Percentiles rank a stretch among this genome's conserved stretches.
These are phyloP conservation scores for Spodoptera frugiperda DNA, from an alignment of 1,140 invertebrate species.

Conservation along the genomic window DNA sequence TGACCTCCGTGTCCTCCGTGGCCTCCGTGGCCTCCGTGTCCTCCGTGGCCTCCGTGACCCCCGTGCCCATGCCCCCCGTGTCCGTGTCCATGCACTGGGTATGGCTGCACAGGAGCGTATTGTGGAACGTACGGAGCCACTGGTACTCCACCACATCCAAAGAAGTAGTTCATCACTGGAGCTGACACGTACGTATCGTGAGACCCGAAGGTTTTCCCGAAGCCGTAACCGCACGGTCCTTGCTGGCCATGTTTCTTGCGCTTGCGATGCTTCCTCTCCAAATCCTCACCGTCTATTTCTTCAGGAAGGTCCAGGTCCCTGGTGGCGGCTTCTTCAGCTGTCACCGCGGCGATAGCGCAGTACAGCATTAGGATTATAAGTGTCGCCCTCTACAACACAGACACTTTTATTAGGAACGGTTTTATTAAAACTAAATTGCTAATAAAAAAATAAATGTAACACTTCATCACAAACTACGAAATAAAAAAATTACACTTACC, in stretches of 20 bases:
- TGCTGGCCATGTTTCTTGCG: constrained; percentile 71
- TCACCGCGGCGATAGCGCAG: constrained; percentile 50
- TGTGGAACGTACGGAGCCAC: constrained; percentile 43
- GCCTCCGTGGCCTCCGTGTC: constrained; percentile 11
- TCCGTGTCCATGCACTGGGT: constrained; percentile 12
- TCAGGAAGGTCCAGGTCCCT: constrained; percentile 55
- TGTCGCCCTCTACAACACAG: constrained; percentile 55
- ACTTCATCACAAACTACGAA: too few species aligned
- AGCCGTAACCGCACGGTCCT: constrained; percentile 58
- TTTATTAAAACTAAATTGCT: not conserved
- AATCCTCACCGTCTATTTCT: constrained; percentile 61
- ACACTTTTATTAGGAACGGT: not conserved
- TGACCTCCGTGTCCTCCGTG: constrained; percentile 14
- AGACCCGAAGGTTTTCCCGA: constrained; percentile 65
- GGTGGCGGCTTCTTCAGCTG: constrained; percentile 53
- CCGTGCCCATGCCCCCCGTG: constrained; percentile 49
- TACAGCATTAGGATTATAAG: constrained; percentile 59
- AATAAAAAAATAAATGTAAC: not conserved
- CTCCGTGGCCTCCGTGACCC: constrained; percentile 21
- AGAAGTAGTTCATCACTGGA: constrained; percentile 75
- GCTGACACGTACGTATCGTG: constrained; percentile 72
- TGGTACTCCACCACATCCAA: constrained; percentile 65
- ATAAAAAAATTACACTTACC: constrained; percentile 11
- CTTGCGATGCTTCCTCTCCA: constrained; percentile 69
- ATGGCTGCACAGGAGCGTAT: constrained; percentile 25